These are phyloP conservation scores for Coregonus sp. DNA, from an alignment of 2,797 vertebrate species.

Conservation along the genomic window DNA sequence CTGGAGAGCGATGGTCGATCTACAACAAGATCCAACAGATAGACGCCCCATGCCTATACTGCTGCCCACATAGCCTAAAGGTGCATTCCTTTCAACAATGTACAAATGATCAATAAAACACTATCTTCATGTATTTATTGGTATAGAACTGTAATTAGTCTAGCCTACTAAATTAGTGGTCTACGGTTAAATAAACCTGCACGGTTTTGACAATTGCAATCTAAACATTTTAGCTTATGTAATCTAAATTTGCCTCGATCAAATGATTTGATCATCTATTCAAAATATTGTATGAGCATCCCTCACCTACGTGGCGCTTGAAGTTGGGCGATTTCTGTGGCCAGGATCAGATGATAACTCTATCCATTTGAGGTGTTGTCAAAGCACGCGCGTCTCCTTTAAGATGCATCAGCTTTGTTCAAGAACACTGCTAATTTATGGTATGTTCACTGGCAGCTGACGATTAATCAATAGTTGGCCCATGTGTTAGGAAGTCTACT, in stretches of 20 bases:
- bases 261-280: background rate
- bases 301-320: slow-evolving; percentile 48
- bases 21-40: background rate
- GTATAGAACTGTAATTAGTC: background rate
- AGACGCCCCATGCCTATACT: background rate
- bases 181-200: background rate
- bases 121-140: background rate
- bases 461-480: background rate
- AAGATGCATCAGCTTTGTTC: slow-evolving; percentile 26
- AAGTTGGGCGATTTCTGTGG: slow-evolving; percentile 34
- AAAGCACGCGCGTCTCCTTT: slow-evolving; percentile 55
- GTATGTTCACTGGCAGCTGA: slow-evolving; percentile 8
- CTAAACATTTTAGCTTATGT: background rate
- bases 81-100: background rate
- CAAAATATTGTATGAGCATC: slow-evolving; percentile 21
- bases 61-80: background rate
- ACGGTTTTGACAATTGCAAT: background rate
- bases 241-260: background rate
- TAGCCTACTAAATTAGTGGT: background rate
- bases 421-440: slow-evolving; percentile 31
- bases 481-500: background rate
- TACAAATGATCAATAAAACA: background rate
- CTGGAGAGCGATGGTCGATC: background rate
- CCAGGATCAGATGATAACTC: slow-evolving; percentile 21
- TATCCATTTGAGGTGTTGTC: slow-evolving; percentile 30